A percentile compares a stretch with the other conserved stretches of the same genome.
phyloP scores from a whole-genome alignment of 1,140 invertebrate genomes.

The Lepidurus packardi region DNA sequence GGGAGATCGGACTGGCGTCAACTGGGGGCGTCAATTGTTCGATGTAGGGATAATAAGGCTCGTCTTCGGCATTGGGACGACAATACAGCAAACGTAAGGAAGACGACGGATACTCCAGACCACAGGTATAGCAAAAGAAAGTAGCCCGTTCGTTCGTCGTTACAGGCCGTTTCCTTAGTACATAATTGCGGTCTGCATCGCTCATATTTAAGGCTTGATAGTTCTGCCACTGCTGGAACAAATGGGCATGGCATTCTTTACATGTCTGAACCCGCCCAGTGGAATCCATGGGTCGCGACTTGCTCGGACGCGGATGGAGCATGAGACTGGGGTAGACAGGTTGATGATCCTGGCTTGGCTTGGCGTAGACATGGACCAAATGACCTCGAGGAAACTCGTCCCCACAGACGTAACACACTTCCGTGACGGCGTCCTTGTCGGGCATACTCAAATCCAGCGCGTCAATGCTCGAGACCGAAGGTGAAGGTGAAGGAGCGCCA shows the following conservation, averaged over 20 bases:
- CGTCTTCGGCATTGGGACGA: conserved; percentile 71
- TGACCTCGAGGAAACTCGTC: conserved; percentile 74
- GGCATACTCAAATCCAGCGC: conserved; percentile 83
- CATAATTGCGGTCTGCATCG: conserved; percentile 69
- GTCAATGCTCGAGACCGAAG: conserved; percentile 51
- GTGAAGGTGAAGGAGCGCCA: conserved; percentile 27
- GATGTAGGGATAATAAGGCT: conserved; percentile 83
- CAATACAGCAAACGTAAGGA: conserved; percentile 71
- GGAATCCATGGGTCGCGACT: conserved; percentile 76
- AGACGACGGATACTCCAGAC: conserved; percentile 65
- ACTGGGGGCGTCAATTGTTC: conserved; percentile 66
- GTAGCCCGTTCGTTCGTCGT: conserved; percentile 59
- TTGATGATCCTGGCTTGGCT: conserved; percentile 49
- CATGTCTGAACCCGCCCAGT: conserved; percentile 68
- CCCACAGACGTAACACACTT: conserved; percentile 76
- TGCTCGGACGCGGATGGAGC: conserved; percentile 70
- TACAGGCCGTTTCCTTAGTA: conserved; percentile 64
- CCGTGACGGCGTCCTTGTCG: conserved; percentile 79
- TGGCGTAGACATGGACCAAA: conserved; percentile 58
- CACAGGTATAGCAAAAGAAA: conserved; percentile 85
- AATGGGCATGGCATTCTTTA: conserved; percentile 68
- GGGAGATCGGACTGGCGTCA: conserved; percentile 75
- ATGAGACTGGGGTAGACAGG: conserved; percentile 79
- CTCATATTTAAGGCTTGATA: conserved; percentile 58
- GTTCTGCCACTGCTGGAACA: conserved; percentile 73